Percentiles rank a stretch among this genome's conserved stretches.
These are phyloP conservation scores for Spermophilus dauricus DNA, from an alignment of 2,113 vertebrate species.

Conservation along the genomic window DNA sequence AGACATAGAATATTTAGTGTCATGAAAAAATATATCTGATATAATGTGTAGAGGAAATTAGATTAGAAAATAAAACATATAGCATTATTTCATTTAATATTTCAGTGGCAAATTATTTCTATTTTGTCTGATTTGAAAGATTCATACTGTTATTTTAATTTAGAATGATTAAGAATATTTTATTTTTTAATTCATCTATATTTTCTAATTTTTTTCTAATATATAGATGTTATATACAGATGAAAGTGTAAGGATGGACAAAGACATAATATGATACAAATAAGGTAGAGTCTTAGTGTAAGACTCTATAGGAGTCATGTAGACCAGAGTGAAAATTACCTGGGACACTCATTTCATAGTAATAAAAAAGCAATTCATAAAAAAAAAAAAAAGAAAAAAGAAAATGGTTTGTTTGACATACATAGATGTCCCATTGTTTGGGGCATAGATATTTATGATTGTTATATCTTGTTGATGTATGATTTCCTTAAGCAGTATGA, in stretches of 20 bases:
- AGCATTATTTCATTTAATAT: neutral
- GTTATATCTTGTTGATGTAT: too few relatives aligned
- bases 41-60: neutral
- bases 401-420: too few relatives aligned
- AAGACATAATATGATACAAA: neutral
- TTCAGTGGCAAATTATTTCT: neutral
- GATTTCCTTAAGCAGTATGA: too few relatives aligned
- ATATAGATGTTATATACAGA: too few relatives aligned
- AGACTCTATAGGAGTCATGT: neutral
- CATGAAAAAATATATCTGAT: neutral
- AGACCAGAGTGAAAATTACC: neutral
- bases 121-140: neutral
- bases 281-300: neutral
- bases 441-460: too few relatives aligned
- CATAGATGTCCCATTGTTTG: too few relatives aligned
- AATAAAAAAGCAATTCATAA: neutral
- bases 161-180: neutral
- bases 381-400: too few relatives aligned
- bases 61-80: neutral
- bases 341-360: neutral
- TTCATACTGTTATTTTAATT: neutral
- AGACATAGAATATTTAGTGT: neutral
- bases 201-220: neutral
- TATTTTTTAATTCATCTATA: neutral
- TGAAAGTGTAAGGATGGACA: neutral